Percentiles rank a stretch among this genome's conserved stretches.
Evolutionary conservation across 2,797 vertebrate genomes (phyloP).

Genomic region (Sarcophilus harrisii): DNA sequence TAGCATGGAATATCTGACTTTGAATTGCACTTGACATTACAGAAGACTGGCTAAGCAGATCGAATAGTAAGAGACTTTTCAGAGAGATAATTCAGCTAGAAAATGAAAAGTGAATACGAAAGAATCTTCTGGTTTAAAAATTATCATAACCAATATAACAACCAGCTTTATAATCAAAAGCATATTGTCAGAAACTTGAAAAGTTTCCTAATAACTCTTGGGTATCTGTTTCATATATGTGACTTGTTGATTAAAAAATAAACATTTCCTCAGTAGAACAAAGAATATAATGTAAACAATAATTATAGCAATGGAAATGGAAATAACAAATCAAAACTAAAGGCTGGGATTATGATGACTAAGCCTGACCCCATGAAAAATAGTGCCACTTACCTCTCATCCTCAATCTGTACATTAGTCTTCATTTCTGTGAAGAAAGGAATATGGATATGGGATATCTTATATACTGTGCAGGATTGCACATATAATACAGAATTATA

Average conservation of each 20-base stretch:
- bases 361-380: neutral
- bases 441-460: neutral
- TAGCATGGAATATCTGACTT: conserved; percentile 37
- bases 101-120: neutral
- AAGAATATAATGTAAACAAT: neutral
- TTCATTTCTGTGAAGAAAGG: neutral
- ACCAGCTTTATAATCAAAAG: neutral
- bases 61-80: neutral
- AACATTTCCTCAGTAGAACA: neutral
- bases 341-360: neutral
- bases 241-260: neutral
- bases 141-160: neutral
- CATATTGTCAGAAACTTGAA: neutral
- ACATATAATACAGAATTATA: neutral
- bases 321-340: neutral
- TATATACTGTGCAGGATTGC: neutral
- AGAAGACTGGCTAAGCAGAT: conserved; percentile 26
- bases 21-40: conserved; percentile 30
- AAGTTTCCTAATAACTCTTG: neutral
- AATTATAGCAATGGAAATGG: neutral
- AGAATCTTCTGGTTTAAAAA: neutral
- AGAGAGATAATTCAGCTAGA: neutral
- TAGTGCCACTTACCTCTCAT: neutral
- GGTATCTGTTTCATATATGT: neutral
- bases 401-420: neutral